Percentiles rank a stretch among this genome's conserved stretches.
Conservation (phyloP, 2,113 vertebrate genomes). For the Calyptomena viridis region DNA sequence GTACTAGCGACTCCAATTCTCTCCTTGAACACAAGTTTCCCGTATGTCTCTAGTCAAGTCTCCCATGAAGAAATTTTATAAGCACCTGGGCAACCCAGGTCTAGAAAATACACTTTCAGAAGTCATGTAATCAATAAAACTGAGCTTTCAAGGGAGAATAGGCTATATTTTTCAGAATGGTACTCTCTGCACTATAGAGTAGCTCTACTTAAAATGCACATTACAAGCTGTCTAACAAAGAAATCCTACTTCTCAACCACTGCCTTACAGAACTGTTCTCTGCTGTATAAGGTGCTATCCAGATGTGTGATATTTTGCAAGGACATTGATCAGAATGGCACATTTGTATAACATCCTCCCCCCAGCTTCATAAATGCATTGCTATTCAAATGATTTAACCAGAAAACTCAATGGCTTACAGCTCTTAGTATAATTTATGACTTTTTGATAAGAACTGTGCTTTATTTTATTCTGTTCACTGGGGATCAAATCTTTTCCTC, state of each 20-base stretch:
- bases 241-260: rapidly evolving
- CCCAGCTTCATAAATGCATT: background rate
- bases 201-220: background rate
- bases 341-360: background rate
- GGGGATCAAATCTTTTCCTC: background rate
- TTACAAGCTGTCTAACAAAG: background rate
- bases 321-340: background rate
- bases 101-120: background rate
- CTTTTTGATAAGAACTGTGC: rapidly evolving
- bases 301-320: background rate
- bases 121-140: background rate
- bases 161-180: background rate
- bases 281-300: background rate
- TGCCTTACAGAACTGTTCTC: rapidly evolving
- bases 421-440: background rate
- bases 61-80: background rate
- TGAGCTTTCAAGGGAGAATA: background rate
- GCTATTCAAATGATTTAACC: background rate
- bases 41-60: background rate
- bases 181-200: background rate
- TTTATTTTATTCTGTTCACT: background rate
- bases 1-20: background rate
- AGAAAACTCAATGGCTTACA: background rate
- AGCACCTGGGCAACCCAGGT: background rate
- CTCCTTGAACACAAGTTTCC: background rate